Evolutionary conservation across 2,113 vertebrate species (phyloP).

Genomic region (Lepidothrix coronata): DNA sequence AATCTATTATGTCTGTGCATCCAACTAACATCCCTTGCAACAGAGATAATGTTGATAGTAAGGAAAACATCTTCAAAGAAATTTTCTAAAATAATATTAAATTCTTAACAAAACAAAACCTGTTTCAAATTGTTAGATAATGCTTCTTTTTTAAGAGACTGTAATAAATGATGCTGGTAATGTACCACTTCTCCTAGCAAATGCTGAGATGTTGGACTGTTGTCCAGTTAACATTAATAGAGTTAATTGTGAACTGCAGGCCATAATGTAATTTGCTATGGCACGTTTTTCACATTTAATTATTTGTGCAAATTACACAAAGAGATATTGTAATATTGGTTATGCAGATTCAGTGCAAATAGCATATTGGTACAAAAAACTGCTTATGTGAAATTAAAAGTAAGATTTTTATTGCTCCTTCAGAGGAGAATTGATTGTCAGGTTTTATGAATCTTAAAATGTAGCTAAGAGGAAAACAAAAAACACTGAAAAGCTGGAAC

Average conservation of each 20-base stretch:
- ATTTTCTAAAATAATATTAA: not conserved
- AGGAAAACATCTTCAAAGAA: not conserved
- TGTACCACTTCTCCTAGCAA: not conserved
- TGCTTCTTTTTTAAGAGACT: not conserved
- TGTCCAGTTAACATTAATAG: not conserved
- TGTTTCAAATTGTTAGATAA: not conserved
- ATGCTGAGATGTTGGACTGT: not conserved
- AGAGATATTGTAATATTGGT: not conserved
- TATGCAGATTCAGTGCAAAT: not conserved
- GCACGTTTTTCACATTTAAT: not conserved
- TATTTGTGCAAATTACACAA: not conserved
- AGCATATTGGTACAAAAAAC: not conserved
- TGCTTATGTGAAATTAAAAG: not conserved
- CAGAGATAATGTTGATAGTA: not conserved
- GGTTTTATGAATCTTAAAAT: not conserved
- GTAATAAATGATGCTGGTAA: not conserved
- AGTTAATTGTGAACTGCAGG: not conserved
- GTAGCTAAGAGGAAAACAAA: not conserved
- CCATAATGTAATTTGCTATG: not conserved
- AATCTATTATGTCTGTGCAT: not conserved
- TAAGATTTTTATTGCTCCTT: not conserved
- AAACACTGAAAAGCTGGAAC: not conserved
- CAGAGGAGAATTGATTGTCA: not conserved
- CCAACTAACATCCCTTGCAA: not conserved
- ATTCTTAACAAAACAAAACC: not conserved